Conservation (phyloP, 2,113 vertebrate genomes). For the Electrona antarctica region DNA sequence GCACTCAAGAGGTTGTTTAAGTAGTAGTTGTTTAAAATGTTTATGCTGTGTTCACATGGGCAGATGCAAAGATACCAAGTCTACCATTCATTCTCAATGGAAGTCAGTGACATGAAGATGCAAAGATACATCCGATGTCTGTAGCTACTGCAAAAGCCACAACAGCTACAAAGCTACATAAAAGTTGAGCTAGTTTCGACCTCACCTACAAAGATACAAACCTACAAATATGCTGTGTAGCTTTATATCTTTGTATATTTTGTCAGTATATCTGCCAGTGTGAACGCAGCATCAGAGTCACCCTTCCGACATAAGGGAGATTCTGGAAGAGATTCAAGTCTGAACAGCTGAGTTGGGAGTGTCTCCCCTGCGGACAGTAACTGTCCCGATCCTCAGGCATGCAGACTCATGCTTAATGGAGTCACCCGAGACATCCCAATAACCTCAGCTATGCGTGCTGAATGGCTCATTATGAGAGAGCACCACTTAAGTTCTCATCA, state of each 20-base stretch:
- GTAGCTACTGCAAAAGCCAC: too few species aligned
- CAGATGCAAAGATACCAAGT: too few species aligned
- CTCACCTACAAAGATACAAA: too few species aligned
- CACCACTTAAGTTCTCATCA: conserved; percentile 31
- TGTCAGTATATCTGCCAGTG: too few species aligned
- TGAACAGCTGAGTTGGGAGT: conserved; percentile 6
- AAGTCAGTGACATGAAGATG: too few species aligned
- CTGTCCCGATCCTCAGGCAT: conserved; percentile 20
- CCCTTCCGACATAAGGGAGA: conserved; percentile 6
- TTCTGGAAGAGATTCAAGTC: conserved; percentile 37
- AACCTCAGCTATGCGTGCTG: conserved; percentile 23
- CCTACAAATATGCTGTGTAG: too few species aligned
- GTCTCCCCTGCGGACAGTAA: conserved; percentile 2
- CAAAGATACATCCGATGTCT: too few species aligned
- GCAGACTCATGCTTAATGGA: conserved; percentile 25
- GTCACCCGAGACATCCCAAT: conserved; percentile 31
- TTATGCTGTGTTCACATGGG: conserved; percentile 5
- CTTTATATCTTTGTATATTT: too few species aligned
- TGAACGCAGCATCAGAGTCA: neutral
- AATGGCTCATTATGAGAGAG: conserved; percentile 20
- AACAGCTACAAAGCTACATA: too few species aligned
- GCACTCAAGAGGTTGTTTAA: conserved; percentile 36
- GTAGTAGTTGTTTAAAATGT: conserved; percentile 27
- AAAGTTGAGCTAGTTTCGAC: too few species aligned
- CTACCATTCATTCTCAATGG: too few species aligned